Conservation (phyloP, 2,888 invertebrate genomes). For the Microctonus aethiopoides region DNA sequence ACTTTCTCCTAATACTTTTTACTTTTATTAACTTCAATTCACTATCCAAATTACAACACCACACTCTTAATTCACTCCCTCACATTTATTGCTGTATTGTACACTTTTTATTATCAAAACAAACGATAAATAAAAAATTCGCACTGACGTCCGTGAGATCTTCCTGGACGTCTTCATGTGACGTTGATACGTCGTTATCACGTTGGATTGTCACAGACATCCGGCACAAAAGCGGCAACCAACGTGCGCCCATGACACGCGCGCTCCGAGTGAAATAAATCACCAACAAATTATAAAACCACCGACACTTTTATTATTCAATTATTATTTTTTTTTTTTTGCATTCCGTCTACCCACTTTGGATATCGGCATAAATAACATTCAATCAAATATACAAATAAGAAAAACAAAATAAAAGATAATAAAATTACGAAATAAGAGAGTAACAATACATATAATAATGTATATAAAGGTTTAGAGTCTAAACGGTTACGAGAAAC, state of each 20-base stretch:
- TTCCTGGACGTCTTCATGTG: conserved; percentile 15
- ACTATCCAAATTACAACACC: no score
- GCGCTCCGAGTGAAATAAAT: conserved; percentile 18
- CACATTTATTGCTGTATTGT: not conserved
- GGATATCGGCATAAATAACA: no score
- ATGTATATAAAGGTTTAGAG: not conserved
- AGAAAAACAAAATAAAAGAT: conserved; percentile 32
- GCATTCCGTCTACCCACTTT: no score
- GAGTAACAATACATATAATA: conserved; percentile 30
- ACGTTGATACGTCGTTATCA: conserved; percentile 13
- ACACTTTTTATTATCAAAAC: not conserved
- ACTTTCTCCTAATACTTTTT: not conserved
- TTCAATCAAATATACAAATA: not conserved
- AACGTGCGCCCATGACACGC: conserved; percentile 63
- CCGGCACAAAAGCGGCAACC: conserved; percentile 51
- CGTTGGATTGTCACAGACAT: conserved; percentile 51
- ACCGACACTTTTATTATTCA: not conserved
- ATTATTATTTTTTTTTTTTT: not conserved
- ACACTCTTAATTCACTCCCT: not conserved
- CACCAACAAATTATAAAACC: conserved; percentile 14
- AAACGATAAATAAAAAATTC: not conserved
- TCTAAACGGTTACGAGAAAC: conserved; percentile 24
- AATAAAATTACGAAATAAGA: conserved; percentile 25
- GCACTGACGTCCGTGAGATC: not conserved
- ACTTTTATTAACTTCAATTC: not conserved